Conservation (phyloP, 2,113 vertebrate genomes). For the Peromyscus maniculatus region DNA sequence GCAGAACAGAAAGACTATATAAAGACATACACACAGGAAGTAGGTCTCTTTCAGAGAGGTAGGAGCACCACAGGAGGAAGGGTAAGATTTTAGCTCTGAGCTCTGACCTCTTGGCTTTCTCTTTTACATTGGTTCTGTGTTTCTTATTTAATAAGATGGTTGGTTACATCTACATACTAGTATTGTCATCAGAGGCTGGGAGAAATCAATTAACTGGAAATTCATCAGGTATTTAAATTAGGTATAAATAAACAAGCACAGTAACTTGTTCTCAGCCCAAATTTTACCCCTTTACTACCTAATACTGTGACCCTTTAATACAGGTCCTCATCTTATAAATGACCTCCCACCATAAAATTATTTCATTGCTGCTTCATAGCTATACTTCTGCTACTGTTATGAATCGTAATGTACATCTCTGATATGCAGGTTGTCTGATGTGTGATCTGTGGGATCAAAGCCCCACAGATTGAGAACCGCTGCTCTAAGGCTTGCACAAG, state of each 20-base stretch:
- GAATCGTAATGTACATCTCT: neutral
- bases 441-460: neutral
- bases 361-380: neutral
- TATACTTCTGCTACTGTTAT: neutral
- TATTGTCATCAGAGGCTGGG: neutral
- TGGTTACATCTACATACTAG: neutral
- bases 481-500: neutral
- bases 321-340: neutral
- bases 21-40: no score
- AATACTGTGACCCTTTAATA: neutral
- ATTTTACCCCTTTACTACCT: neutral
- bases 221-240: constrained; percentile 37
- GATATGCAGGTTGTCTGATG: neutral
- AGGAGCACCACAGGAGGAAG: no score
- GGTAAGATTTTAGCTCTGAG: no score
- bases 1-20: no score
- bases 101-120: no score
- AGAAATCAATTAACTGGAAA: neutral
- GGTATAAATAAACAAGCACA: neutral
- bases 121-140: no score
- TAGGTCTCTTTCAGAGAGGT: no score
- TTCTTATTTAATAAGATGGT: no score
- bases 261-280: constrained; percentile 19
- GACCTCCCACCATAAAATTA: neutral
- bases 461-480: neutral